Percentiles rank a stretch among this genome's conserved stretches.
These are phyloP conservation scores for Empidonax traillii DNA, from an alignment of 2,113 vertebrate species.

Conservation along the genomic window DNA sequence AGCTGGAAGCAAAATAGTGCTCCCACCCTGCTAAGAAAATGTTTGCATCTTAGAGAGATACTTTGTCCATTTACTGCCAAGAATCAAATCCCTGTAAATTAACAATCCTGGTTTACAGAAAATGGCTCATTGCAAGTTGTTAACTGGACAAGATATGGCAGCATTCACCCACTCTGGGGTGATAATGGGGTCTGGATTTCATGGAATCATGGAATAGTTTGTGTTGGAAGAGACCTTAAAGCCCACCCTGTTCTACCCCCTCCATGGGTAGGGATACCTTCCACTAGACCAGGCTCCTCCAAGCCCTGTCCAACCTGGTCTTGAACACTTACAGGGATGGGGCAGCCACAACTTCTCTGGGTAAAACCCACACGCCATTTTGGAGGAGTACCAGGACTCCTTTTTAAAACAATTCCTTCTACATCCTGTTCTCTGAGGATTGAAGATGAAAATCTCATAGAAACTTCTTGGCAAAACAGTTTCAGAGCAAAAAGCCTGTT, in stretches of 20 bases:
- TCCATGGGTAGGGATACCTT: neutral
- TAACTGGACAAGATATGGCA: neutral
- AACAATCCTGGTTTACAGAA: neutral
- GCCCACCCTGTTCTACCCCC: neutral
- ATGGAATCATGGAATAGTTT: neutral
- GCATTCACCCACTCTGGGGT: neutral
- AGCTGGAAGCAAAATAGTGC: neutral
- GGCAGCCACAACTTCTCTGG: neutral
- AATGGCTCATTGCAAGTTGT: neutral
- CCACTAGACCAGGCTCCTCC: neutral
- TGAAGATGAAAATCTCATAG: neutral
- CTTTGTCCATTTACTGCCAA: neutral
- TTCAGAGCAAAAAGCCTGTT: neutral
- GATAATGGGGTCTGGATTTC: neutral
- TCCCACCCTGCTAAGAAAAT: neutral
- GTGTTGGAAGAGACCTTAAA: neutral
- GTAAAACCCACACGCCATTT: neutral
- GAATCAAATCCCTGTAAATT: neutral
- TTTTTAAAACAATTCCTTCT: neutral
- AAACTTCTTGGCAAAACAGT: neutral
- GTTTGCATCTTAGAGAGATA: neutral
- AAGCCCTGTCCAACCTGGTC: neutral
- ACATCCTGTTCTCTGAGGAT: neutral
- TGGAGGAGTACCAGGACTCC: neutral
- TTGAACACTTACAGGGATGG: neutral